Conservation (phyloP, 2,797 vertebrate genomes). For the Peromyscus melanophrys region DNA sequence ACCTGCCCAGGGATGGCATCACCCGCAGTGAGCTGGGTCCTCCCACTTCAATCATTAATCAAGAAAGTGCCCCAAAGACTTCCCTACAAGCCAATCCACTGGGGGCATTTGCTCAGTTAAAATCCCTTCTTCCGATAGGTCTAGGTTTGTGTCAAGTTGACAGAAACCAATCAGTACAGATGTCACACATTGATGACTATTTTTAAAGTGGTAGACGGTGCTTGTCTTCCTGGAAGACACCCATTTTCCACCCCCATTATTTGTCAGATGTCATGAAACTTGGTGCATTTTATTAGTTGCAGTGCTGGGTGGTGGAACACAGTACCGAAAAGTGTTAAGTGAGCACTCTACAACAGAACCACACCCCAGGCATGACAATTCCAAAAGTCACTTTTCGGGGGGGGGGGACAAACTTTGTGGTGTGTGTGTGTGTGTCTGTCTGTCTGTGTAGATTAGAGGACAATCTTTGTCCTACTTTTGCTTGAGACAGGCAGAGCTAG, state of each 20-base stretch:
- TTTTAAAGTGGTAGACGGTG: neutral
- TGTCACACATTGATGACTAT: neutral
- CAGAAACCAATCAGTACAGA: neutral
- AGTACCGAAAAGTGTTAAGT: neutral
- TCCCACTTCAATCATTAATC: neutral
- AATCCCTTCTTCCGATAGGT: neutral
- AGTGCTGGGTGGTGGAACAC: neutral
- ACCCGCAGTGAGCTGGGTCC: neutral
- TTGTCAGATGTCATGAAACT: neutral
- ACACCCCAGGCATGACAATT: neutral
- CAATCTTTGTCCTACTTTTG: neutral
- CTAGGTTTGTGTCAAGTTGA: neutral
- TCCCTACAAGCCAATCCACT: too few relatives aligned
- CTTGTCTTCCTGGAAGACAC: neutral
- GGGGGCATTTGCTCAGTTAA: neutral
- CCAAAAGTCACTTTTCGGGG: neutral
- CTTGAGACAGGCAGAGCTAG: neutral
- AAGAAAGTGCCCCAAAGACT: neutral
- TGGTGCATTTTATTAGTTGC: neutral
- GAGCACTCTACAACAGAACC: neutral
- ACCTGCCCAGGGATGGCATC: neutral
- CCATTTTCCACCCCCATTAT: neutral
- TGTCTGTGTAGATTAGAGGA: neutral
- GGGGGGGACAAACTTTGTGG: neutral
- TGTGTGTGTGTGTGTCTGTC: neutral